Conservation (phyloP, 2,113 vertebrate species). For the Helogale parvula region DNA sequence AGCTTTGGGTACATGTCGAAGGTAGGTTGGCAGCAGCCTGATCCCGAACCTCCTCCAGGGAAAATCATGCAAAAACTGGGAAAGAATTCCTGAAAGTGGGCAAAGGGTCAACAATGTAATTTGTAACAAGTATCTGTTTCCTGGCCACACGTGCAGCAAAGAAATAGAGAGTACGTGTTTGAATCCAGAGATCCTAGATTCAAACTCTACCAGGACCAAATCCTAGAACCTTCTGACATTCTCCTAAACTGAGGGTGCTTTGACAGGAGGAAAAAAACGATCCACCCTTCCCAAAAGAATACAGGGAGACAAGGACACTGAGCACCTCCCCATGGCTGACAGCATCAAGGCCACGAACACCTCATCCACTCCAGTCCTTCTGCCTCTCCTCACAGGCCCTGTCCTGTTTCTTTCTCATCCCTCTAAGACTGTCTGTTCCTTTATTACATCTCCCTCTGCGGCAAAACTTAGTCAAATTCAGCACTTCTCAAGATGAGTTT, state of each 20-base stretch:
- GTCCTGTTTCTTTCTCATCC: background rate
- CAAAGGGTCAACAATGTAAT: background rate
- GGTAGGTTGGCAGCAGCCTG: constrained; percentile 21
- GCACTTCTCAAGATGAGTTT: background rate
- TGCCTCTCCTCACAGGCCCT: background rate
- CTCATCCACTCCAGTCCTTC: background rate
- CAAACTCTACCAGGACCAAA: background rate
- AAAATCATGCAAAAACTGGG: constrained; percentile 20
- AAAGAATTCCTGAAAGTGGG: background rate
- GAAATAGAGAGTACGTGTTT: constrained; percentile 25
- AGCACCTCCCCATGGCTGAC: background rate
- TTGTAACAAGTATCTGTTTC: background rate
- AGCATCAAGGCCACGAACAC: rapidly evolving
- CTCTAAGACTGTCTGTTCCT: background rate
- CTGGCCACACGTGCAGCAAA: background rate
- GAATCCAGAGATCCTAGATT: background rate
- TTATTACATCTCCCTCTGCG: background rate
- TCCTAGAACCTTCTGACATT: constrained; percentile 2
- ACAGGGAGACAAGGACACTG: background rate
- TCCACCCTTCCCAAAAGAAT: background rate
- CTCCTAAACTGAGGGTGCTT: background rate
- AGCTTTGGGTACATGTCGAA: constrained; percentile 46
- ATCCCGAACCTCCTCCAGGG: constrained; percentile 5
- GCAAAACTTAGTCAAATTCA: constrained; percentile 29
- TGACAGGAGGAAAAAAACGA: background rate